phyloP scores from a whole-genome alignment of 2,113 vertebrate species.

The Hassar affinis region DNA sequence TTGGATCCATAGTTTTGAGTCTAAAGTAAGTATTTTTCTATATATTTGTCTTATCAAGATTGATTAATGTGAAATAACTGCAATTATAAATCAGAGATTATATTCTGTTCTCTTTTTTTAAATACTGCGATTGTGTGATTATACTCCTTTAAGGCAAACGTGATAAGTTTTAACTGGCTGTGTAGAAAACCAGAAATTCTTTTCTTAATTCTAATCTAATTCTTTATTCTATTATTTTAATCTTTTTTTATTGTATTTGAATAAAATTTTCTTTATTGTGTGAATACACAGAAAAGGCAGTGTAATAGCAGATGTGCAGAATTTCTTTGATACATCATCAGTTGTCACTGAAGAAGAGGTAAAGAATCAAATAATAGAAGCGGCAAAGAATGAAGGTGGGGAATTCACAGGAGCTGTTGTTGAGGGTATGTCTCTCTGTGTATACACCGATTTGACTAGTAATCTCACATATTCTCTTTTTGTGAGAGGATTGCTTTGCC shows the following conservation, averaged over 20 bases:
- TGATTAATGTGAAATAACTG: too few species aligned
- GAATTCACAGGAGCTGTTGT: accelerated
- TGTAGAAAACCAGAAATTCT: background rate
- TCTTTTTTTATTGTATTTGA: too few species aligned
- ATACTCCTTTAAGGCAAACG: too few species aligned
- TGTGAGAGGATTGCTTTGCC: background rate
- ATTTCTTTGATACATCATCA: background rate
- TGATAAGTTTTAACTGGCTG: background rate
- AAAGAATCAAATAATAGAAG: accelerated
- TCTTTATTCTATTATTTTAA: too few species aligned
- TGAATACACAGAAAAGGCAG: background rate
- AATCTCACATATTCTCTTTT: background rate
- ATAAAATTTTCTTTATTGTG: background rate
- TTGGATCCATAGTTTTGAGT: too few species aligned
- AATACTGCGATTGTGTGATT: too few species aligned
- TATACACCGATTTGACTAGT: too few species aligned
- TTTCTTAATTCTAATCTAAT: too few species aligned
- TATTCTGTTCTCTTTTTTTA: too few species aligned
- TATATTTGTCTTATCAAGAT: too few species aligned
- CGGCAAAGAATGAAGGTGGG: accelerated
- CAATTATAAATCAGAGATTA: too few species aligned
- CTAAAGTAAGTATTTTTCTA: too few species aligned
- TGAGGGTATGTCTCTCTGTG: background rate
- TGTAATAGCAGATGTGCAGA: constrained; percentile 38
- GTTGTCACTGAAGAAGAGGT: accelerated